Percentiles rank a stretch among this genome's conserved stretches.
These are phyloP conservation scores for Cyclina sinensis DNA, from an alignment of 1,140 invertebrate genomes.

Conservation along the genomic window DNA sequence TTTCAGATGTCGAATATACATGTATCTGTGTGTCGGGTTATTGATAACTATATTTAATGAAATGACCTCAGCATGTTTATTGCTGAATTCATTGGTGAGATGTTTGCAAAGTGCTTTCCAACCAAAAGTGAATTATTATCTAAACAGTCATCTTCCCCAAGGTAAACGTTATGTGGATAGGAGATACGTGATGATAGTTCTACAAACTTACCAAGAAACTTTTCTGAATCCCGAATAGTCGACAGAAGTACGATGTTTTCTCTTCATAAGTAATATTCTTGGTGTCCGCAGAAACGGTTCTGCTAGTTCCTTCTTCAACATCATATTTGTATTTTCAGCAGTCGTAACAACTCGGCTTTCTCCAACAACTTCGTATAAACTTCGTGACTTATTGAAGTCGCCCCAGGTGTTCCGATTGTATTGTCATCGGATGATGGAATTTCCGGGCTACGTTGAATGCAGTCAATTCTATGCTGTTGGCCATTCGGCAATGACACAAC, in stretches of 20 bases:
- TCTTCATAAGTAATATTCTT: conserved; percentile 43
- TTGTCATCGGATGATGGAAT: too few relatives aligned
- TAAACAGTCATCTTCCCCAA: conserved; percentile 82
- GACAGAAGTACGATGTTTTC: conserved; percentile 78
- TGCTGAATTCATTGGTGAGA: conserved; percentile 66
- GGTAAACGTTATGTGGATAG: conserved; percentile 81
- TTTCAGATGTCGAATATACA: conserved; percentile 62
- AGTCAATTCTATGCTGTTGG: too few relatives aligned
- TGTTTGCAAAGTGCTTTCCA: conserved; percentile 67
- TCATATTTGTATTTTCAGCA: too few relatives aligned
- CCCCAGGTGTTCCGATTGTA: too few relatives aligned
- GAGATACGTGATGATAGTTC: conserved; percentile 71
- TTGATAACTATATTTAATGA: conserved; percentile 74
- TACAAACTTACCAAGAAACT: conserved; percentile 69
- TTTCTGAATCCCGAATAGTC: conserved; percentile 78
- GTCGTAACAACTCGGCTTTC: too few relatives aligned
- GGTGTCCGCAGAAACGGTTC: too few relatives aligned
- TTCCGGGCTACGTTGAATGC: too few relatives aligned
- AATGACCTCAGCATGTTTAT: conserved; percentile 65
- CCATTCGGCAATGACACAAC: too few relatives aligned
- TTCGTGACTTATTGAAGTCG: too few relatives aligned
- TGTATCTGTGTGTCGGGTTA: conserved; percentile 64
- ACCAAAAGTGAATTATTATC: conserved; percentile 75
- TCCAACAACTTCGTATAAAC: too few relatives aligned
- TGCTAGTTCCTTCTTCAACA: too few relatives aligned